phyloP scores from a whole-genome alignment of 2,888 invertebrate species.

The Netelia inedita region DNA sequence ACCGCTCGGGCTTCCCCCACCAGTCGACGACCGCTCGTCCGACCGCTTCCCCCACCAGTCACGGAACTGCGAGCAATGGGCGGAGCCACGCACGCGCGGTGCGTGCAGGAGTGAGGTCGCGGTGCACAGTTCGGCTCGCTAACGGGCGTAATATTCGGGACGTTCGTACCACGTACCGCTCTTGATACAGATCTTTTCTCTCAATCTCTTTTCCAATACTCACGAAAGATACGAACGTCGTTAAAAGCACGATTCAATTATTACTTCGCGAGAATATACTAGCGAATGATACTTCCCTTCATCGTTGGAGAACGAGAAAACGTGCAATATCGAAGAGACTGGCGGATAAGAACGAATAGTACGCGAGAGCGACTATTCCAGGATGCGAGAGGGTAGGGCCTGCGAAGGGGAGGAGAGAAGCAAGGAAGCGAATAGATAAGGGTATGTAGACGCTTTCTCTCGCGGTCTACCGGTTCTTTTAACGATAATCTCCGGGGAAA shows the following conservation, averaged over 20 bases:
- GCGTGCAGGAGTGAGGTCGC: no score
- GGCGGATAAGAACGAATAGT: neutral
- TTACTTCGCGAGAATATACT: neutral
- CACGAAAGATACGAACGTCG: neutral
- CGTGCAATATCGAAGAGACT: no score
- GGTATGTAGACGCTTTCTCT: constrained; percentile 60
- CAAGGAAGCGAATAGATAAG: constrained; percentile 42
- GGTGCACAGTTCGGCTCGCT: no score
- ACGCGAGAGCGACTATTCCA: constrained; percentile 18
- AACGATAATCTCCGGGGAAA: constrained; percentile 63
- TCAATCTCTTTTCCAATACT: neutral
- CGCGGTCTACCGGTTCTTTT: constrained; percentile 65
- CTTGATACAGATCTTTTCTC: no score
- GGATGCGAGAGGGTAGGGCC: constrained; percentile 13
- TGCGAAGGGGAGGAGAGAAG: constrained; percentile 42
- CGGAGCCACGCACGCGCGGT: no score
- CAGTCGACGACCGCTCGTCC: no score
- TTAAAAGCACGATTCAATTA: neutral
- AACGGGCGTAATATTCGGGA: no score
- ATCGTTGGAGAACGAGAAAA: neutral
- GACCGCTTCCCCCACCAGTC: no score
- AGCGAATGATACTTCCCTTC: neutral
- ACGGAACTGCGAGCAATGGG: no score
- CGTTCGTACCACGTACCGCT: no score
- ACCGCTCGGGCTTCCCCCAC: no score